Base-by-base conservation (phyloP, 1,140 invertebrate species). In the Brachionus asplanchnoidis region DNA sequence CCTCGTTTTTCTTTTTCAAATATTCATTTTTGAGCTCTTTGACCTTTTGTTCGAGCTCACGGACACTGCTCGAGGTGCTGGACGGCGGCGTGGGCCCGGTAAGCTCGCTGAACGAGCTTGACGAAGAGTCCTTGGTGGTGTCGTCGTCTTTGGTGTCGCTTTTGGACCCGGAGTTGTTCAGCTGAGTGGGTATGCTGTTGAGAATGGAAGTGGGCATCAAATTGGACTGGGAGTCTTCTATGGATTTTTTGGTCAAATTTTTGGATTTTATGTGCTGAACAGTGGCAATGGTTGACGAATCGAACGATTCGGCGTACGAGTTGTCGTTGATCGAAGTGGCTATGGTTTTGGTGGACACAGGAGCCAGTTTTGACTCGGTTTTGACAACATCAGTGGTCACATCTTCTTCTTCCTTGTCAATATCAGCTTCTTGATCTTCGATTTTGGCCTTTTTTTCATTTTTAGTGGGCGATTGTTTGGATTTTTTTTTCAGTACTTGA, bases 241-340 rank as follows among this genome's bases (percentile, higher is more conserved):
- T 42, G n/a, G 17, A 42, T 42, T 73, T 73, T 73, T 73, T 73
- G 32, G 32, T 32, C 12, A 68, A 5, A 68, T 32, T 32, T 68
- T 40, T 68, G 26, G 66, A 68, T 68, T 32, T 68, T 14, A 40
- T 40, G n/a, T 68, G 28, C 0, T 68, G 66, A 68, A 68, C 66
- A 28, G 66, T 68, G 6, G 68, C 44, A 17, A 73, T 42, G 1
- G 36, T 40, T 23, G 23, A 53, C 23, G 85, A 85, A 53, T 85
- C 85, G 85, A 86, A 86, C 32, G 86, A 86, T 20, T 86, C 85
- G 50, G 84, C 83, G 68, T 86, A 86, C 1, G 73, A 46, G 66
- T 85, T 85, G 11, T 73, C 36, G 17, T 73, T 73, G 40, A 73
- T 73, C 20, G 68, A 73, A 11, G 68, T 73, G 17, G 68, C 68